Base-by-base conservation (phyloP, 2,113 vertebrate species). In the Fulica atra region DNA sequence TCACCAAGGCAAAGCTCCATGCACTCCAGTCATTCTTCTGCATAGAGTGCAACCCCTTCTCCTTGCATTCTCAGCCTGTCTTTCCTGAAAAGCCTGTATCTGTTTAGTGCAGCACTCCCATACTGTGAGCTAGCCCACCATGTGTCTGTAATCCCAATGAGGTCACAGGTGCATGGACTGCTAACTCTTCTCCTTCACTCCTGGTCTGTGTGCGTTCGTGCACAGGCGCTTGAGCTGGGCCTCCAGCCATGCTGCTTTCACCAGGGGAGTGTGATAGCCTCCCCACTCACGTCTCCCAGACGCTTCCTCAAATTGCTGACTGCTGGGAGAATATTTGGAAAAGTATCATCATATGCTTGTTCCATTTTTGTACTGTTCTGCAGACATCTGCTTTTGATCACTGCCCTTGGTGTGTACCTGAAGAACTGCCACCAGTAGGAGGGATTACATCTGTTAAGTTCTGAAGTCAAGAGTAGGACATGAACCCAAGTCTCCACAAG, bases 51-150 rank as follows among this genome's bases (percentile, higher is more conserved):
- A 91, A 81, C 5, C 57, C 7, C 24, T 85, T 29, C 79, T 88
- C 31, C 74, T 76, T 92, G 70, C 53, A 42, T 83, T 91, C 26
- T 3, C 53, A 89, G 57, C 85, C 70, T 82, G 92, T 81, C 57
- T 91, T 95, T 89, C 93, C 79, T 88, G 92, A 95, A 96, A 95
- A 96, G 70, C 88, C 82, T 92, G 92, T 90, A 86, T 44, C 66
- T 28, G 3, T 36, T 92, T 56, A 26, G 40, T 61, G 59, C 54
- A 86, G 59, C 85, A 86, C 85, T 86, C 85, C 54, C 6, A 7
- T 70, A 44, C n/a, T 25, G 3, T 80, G 71, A 96, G 66, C 50
- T 72, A n/a, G 33, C 68, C 71, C 79, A 92, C 50, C 54, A 42
- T 10, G 54, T 40, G 56, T 60, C 81, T 89, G 68, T 29, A 82